A percentile compares a stretch with the other conserved stretches of the same genome.
phyloP scores from a whole-genome alignment of 1,140 invertebrate species.

The Euura lappo region DNA sequence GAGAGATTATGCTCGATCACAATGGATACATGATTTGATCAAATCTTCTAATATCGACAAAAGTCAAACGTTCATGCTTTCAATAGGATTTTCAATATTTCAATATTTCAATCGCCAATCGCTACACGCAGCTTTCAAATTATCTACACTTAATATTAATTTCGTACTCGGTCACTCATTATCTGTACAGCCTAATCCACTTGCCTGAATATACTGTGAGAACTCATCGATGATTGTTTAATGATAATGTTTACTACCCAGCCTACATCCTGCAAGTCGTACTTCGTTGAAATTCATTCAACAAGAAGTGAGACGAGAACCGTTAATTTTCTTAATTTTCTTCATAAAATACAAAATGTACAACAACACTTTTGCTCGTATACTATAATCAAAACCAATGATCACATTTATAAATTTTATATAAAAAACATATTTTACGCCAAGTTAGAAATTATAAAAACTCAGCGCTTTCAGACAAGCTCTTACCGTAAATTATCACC shows the following conservation, averaged over 20 bases:
- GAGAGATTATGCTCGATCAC: too few species aligned
- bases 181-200: constrained; percentile 30
- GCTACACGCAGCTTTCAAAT: constrained; percentile 23
- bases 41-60: too few species aligned
- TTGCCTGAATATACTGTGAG: background rate
- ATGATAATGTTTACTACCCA: background rate
- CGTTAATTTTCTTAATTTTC: background rate
- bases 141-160: constrained; percentile 28
- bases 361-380: too few species aligned
- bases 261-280: background rate
- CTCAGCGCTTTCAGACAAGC: too few species aligned
- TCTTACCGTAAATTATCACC: too few species aligned
- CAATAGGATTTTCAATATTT: background rate
- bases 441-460: too few species aligned
- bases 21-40: too few species aligned
- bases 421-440: too few species aligned
- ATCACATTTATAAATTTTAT: too few species aligned
- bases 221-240: background rate
- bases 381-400: too few species aligned
- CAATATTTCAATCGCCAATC: constrained; percentile 33
- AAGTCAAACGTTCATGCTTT: too few species aligned
- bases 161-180: constrained; percentile 22
- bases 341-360: too few species aligned
- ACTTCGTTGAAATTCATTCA: background rate
- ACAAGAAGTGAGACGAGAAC: background rate